Percentiles rank a stretch among this genome's conserved stretches.
phyloP scores from a whole-genome alignment of 2,888 invertebrate species.

The Anorthoa munda region DNA sequence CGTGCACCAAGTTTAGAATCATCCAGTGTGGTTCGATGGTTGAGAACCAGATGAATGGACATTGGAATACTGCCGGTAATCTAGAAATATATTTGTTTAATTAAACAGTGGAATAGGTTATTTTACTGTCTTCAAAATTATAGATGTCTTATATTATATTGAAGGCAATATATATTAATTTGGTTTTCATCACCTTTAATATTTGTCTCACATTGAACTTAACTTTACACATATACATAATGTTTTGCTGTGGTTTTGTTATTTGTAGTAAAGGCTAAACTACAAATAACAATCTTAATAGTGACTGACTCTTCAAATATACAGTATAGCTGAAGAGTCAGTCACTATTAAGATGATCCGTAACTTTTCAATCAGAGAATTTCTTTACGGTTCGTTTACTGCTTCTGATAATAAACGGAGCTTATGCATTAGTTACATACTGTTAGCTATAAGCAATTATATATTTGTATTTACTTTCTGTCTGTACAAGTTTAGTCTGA shows the following conservation, averaged over 20 bases:
- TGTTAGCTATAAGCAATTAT: neutral
- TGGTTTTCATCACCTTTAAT: no score
- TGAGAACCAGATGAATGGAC: slow-evolving; percentile 77
- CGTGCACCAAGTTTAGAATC: slow-evolving; percentile 68
- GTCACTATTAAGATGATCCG: no score
- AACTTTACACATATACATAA: no score
- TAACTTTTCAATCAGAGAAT: neutral
- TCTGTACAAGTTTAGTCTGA: neutral
- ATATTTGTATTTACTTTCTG: neutral
- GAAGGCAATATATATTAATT: no score
- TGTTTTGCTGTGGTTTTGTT: no score
- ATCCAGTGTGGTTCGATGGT: slow-evolving; percentile 72
- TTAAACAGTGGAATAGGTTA: neutral
- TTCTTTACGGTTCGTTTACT: neutral
- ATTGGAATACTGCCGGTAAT: slow-evolving; percentile 71
- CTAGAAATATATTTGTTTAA: slow-evolving; percentile 63
- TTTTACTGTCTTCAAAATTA: no score
- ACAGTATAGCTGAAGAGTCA: no score
- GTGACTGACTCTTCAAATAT: no score
- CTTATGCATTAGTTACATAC: neutral
- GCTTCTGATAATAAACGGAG: neutral
- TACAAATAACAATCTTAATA: no score
- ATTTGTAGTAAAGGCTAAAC: no score
- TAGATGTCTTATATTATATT: no score
- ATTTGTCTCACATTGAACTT: no score